phyloP scores from a whole-genome alignment of 35 echinoderm and acorn worm species.

The Anneissia japonica region DNA sequence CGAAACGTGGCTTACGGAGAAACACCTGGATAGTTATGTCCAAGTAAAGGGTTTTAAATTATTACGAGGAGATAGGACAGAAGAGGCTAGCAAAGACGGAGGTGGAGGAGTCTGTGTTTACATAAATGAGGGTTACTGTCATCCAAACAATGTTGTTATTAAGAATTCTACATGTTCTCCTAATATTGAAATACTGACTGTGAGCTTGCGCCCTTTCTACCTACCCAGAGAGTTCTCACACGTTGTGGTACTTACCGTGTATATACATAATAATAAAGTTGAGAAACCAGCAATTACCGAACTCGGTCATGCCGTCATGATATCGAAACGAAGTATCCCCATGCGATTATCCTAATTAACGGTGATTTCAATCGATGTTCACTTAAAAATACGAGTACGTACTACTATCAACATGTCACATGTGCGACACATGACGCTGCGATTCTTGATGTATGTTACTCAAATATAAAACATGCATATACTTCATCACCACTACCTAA shows the following conservation, averaged over 20 bases:
- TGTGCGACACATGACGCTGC: background rate
- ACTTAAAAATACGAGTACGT: slow-evolving; percentile 7
- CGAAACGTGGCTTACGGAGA: background rate
- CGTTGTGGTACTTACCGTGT: slow-evolving; percentile 12
- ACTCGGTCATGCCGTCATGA: background rate
- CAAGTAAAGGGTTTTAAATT: background rate
- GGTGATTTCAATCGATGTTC: slow-evolving; percentile 24
- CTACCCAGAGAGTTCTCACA: slow-evolving; percentile 19
- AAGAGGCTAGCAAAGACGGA: background rate
- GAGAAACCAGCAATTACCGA: no score
- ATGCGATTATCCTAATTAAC: slow-evolving; percentile 36
- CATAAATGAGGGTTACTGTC: slow-evolving; percentile 27
- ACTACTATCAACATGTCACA: slow-evolving; percentile 32
- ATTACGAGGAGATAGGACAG: background rate
- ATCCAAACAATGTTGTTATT: slow-evolving; percentile 26
- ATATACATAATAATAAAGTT: background rate
- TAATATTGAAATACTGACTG: slow-evolving; percentile 43
- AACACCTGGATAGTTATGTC: background rate
- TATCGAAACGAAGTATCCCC: slow-evolving; percentile 3
- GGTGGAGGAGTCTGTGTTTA: slow-evolving; percentile 38
- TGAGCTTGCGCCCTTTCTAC: slow-evolving; percentile 36
- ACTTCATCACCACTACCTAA: slow-evolving; percentile 11
- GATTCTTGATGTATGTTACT: slow-evolving; percentile 34
- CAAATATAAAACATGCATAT: slow-evolving; percentile 23
- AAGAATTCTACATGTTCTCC: slow-evolving; percentile 23